Percentiles rank a stretch among this genome's conserved stretches.
phyloP scores from a whole-genome alignment of 2,888 invertebrate species.

The Megamerina dolium region DNA sequence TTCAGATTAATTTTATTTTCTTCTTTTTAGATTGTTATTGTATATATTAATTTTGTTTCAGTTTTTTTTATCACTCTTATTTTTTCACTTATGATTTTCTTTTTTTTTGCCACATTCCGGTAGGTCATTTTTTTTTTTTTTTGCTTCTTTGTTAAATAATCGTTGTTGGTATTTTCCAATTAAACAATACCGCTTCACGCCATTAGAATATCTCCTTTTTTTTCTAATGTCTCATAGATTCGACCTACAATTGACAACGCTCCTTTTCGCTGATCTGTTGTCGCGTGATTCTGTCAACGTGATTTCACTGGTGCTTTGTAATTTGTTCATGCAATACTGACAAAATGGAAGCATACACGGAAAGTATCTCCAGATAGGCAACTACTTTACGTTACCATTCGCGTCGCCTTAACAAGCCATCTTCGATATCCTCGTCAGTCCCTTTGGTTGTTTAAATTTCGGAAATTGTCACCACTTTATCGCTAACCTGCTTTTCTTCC shows the following conservation, averaged over 20 bases:
- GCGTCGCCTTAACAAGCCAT: slow-evolving; percentile 51
- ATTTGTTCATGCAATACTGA: slow-evolving; percentile 45
- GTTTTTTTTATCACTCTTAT: too few species aligned
- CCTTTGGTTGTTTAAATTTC: slow-evolving; percentile 43
- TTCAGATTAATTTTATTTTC: too few species aligned
- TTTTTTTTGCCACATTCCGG: too few species aligned
- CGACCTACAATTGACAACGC: slow-evolving; percentile 39
- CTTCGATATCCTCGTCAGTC: slow-evolving; percentile 46
- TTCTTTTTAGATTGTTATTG: too few species aligned
- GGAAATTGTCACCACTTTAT: slow-evolving; percentile 35
- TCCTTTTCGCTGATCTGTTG: slow-evolving; percentile 42
- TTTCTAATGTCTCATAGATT: slow-evolving; percentile 45
- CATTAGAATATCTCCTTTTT: too few species aligned
- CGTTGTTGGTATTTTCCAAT: slow-evolving; percentile 42
- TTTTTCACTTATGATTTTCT: too few species aligned
- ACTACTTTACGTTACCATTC: slow-evolving; percentile 55
- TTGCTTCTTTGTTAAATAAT: too few species aligned
- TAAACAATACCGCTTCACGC: slow-evolving; percentile 39
- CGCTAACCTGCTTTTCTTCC: too few species aligned
- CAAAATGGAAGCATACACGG: slow-evolving; percentile 45
- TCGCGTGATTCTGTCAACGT: slow-evolving; percentile 29
- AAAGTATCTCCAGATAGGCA: slow-evolving; percentile 55
- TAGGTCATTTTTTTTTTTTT: too few species aligned
- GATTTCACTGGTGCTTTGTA: slow-evolving; percentile 37
- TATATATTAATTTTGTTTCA: too few species aligned